phyloP scores from a whole-genome alignment of 2,888 invertebrate species.

The Dendrolimus houi region DNA sequence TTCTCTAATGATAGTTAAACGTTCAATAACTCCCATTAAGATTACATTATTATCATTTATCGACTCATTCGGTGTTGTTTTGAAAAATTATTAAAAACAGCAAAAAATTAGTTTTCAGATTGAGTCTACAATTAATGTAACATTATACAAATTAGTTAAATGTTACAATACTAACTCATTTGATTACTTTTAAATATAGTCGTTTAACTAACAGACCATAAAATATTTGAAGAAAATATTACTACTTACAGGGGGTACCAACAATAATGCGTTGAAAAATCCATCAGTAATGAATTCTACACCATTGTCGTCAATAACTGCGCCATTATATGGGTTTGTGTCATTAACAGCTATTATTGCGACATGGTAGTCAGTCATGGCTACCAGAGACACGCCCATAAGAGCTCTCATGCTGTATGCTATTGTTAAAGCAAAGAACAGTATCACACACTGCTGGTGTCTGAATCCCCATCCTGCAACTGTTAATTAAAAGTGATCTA shows the following conservation, averaged over 20 bases:
- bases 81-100: no score
- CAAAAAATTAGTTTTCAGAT: no score
- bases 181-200: no score
- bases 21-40: no score
- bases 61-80: no score
- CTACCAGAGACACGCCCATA: slow-evolving; percentile 80
- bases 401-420: slow-evolving; percentile 79
- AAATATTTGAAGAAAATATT: neutral
- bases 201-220: no score
- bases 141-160: no score
- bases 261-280: slow-evolving; percentile 29
- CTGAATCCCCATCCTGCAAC: slow-evolving; percentile 55
- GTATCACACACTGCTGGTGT: slow-evolving; percentile 76
- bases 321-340: neutral
- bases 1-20: no score
- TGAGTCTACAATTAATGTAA: no score
- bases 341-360: neutral
- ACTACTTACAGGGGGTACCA: slow-evolving; percentile 32
- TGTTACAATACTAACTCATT: no score
- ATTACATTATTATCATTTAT: no score
- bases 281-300: slow-evolving; percentile 20
- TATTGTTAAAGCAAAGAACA: slow-evolving; percentile 74
- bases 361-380: slow-evolving; percentile 59
- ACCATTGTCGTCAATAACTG: slow-evolving; percentile 3
- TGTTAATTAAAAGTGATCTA: slow-evolving; percentile 5